A percentile compares a stretch with the other conserved stretches of the same genome.
These are phyloP conservation scores for Phaetusa simplex DNA, from an alignment of 2,113 vertebrate genomes.

Conservation along the genomic window DNA sequence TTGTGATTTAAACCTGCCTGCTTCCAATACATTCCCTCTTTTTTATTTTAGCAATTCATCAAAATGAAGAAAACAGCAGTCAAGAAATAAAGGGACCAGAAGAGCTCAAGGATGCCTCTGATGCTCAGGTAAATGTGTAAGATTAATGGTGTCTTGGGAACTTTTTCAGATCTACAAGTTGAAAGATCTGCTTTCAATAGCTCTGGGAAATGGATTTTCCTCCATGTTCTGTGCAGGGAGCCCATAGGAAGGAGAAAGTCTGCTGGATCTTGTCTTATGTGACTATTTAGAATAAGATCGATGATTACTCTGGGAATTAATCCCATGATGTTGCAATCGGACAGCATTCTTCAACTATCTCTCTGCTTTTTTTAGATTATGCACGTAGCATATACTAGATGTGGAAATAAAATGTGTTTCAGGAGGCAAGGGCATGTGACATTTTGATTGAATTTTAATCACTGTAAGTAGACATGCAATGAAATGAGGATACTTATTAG, in stretches of 20 bases:
- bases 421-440: background rate
- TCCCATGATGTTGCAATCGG: constrained; percentile 2
- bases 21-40: background rate
- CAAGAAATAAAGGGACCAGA: constrained; percentile 49
- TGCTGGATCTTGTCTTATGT: background rate
- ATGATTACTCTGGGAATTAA: constrained; percentile 28
- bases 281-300: constrained; percentile 35
- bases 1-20: background rate
- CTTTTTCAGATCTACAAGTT: background rate
- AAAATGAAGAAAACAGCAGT: constrained; percentile 67
- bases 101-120: constrained; percentile 33
- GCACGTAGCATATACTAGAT: background rate
- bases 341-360: constrained; percentile 24
- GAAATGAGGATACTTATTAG: constrained; percentile 48
- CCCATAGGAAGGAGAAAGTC: background rate
- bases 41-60: constrained; percentile 65
- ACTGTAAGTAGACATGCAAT: constrained; percentile 26
- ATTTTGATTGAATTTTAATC: constrained; percentile 51
- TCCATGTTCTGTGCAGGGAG: background rate
- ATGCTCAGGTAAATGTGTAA: constrained; percentile 67
- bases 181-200: background rate
- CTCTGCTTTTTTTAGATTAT: constrained; percentile 13
- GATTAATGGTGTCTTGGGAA: background rate
- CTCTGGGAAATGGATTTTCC: background rate
- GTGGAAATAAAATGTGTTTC: constrained; percentile 46